Evolutionary conservation across 2,888 invertebrate genomes (phyloP).

Genomic region (Nemotelus pantherinus): DNA sequence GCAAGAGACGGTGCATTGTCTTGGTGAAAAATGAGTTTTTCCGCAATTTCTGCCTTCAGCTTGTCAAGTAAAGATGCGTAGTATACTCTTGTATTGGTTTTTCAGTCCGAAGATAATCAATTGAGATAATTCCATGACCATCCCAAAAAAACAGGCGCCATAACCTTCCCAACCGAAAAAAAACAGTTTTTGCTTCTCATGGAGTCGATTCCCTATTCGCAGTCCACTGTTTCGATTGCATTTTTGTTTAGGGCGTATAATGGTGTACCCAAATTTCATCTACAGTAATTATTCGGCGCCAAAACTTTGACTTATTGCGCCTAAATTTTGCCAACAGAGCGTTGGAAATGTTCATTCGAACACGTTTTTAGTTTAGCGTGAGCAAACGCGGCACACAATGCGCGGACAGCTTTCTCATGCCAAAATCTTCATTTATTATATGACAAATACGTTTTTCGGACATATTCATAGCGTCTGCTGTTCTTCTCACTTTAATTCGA

Average conservation of each 20-base stretch:
- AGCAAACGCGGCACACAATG: constrained; percentile 58
- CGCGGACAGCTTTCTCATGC: constrained; percentile 57
- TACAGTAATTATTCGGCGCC: constrained; percentile 56
- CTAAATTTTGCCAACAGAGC: constrained; percentile 55
- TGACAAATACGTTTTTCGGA: constrained; percentile 52
- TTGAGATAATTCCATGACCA: constrained; percentile 33
- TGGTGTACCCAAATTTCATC: constrained; percentile 60
- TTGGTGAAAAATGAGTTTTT: constrained; percentile 52
- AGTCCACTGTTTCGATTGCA: constrained; percentile 32
- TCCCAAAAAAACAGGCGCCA: constrained; percentile 28
- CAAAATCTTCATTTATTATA: constrained; percentile 55
- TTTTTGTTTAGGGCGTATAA: constrained; percentile 55
- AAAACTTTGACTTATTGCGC: constrained; percentile 56
- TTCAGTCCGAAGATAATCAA: constrained; percentile 42
- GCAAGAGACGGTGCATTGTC: constrained; percentile 47
- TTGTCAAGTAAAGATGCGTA: constrained; percentile 51
- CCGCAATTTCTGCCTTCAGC: constrained; percentile 50
- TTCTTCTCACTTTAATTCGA: constrained; percentile 56
- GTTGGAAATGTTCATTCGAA: constrained; percentile 55
- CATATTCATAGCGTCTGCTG: constrained; percentile 50
- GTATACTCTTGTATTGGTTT: constrained; percentile 50
- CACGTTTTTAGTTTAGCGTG: constrained; percentile 55
- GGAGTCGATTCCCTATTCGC: constrained; percentile 42
- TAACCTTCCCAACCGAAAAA: constrained; percentile 24
- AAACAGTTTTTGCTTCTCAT: not conserved